A percentile compares a stretch with the other conserved stretches of the same genome.
Conservation (phyloP, 2,113 vertebrate genomes). For the Upupa epops region DNA sequence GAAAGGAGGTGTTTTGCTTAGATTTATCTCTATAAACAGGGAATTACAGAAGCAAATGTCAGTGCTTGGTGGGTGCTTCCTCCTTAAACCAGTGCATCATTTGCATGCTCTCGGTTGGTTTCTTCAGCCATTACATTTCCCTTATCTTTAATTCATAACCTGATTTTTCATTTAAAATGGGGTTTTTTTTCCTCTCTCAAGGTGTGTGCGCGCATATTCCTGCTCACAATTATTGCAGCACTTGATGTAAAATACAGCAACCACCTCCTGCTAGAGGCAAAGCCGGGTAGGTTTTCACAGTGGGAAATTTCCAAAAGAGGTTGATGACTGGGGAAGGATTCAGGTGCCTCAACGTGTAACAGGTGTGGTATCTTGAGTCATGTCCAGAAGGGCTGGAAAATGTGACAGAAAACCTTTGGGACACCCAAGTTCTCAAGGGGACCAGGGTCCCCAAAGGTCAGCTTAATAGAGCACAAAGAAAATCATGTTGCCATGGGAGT, state of each 20-base stretch:
- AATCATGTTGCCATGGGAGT: background rate
- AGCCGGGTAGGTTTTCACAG: background rate
- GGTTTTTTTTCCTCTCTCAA: background rate
- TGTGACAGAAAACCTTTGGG: background rate
- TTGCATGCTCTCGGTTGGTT: slow-evolving; percentile 38
- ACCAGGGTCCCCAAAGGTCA: accelerated
- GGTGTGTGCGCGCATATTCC: background rate
- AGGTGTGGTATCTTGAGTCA: accelerated
- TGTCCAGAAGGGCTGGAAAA: background rate
- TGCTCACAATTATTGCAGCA: background rate
- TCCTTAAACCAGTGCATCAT: background rate
- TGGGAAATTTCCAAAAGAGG: background rate
- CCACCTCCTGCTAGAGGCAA: background rate
- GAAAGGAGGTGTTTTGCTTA: background rate
- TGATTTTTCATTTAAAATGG: background rate
- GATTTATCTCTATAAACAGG: background rate
- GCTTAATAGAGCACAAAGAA: background rate
- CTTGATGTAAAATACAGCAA: background rate
- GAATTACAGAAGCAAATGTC: background rate
- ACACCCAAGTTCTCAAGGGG: background rate
- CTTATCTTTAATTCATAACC: slow-evolving; percentile 45
- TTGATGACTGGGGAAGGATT: background rate
- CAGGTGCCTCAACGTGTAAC: background rate
- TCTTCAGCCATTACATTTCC: slow-evolving; percentile 29
- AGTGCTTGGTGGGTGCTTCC: background rate